phyloP scores from a whole-genome alignment of 37 sponge, comb jelly and placozoan species.

The Chondrosia reniformis region DNA sequence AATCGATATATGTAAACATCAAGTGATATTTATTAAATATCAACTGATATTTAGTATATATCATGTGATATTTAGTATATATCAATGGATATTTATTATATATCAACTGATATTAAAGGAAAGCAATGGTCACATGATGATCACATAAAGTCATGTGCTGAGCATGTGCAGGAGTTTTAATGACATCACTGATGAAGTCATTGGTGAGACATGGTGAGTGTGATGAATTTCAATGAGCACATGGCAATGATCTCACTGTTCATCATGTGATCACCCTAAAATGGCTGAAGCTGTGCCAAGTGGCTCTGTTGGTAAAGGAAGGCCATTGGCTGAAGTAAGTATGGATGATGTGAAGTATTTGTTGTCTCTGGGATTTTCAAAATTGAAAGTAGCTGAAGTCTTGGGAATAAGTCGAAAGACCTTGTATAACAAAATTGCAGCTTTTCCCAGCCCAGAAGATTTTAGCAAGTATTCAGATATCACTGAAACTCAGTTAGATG shows the following conservation, averaged over 20 bases:
- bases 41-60: too few species aligned
- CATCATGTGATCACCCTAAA: not conserved
- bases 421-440: not conserved
- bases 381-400: not conserved
- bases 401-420: not conserved
- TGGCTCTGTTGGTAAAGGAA: not conserved
- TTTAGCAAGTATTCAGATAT: constrained; percentile 3
- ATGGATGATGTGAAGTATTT: constrained; percentile 3
- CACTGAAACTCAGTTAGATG: constrained; percentile 1
- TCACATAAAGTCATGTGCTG: not conserved
- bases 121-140: not conserved
- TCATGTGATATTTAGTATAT: too few species aligned
- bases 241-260: too few species aligned
- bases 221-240: too few species aligned
- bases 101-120: not conserved
- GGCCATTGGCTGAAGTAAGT: not conserved
- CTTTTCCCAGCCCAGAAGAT: not conserved
- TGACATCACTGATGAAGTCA: not conserved
- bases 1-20: too few species aligned
- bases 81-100: not conserved
- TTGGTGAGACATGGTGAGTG: not conserved
- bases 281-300: constrained; percentile 7
- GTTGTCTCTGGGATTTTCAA: constrained; percentile 7
- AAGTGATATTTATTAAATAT: too few species aligned
- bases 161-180: not conserved